Evolutionary conservation across 2,113 vertebrate genomes (phyloP).

Genomic region (Eptesicus fuscus): DNA sequence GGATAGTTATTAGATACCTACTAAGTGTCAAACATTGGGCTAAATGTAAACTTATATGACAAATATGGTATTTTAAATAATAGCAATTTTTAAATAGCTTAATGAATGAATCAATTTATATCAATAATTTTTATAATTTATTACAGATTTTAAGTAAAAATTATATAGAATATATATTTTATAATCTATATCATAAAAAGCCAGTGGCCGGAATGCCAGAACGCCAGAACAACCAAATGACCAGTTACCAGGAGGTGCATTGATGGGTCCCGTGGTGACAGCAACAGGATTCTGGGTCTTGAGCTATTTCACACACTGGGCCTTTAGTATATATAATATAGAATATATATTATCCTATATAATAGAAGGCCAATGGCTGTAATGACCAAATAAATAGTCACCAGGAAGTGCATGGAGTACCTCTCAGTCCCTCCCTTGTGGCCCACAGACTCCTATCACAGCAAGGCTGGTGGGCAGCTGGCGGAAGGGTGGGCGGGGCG

Average conservation of each 20-base stretch:
- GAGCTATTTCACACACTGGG: too few relatives aligned
- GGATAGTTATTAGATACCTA: neutral
- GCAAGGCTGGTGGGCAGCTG: too few relatives aligned
- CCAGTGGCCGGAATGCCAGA: too few relatives aligned
- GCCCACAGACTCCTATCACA: too few relatives aligned
- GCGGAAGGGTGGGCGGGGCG: rapidly evolving
- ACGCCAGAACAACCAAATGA: too few relatives aligned
- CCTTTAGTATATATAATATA: neutral
- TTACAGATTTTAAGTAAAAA: neutral
- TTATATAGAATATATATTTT: neutral
- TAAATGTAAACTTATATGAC: neutral
- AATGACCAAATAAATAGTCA: too few relatives aligned
- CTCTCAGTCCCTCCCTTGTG: too few relatives aligned
- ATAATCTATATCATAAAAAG: neutral
- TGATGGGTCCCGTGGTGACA: too few relatives aligned
- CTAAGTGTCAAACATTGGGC: neutral
- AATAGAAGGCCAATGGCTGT: too few relatives aligned
- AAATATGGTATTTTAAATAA: neutral
- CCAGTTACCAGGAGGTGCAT: too few relatives aligned
- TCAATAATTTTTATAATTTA: neutral
- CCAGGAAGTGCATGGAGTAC: too few relatives aligned
- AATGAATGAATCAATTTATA: neutral
- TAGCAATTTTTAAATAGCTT: neutral
- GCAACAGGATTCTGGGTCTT: too few relatives aligned
- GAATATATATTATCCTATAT: neutral